A percentile compares a stretch with the other conserved stretches of the same genome.
These are phyloP conservation scores for Adrianichthys oophorus DNA, from an alignment of 2,797 vertebrate species.

Conservation along the genomic window DNA sequence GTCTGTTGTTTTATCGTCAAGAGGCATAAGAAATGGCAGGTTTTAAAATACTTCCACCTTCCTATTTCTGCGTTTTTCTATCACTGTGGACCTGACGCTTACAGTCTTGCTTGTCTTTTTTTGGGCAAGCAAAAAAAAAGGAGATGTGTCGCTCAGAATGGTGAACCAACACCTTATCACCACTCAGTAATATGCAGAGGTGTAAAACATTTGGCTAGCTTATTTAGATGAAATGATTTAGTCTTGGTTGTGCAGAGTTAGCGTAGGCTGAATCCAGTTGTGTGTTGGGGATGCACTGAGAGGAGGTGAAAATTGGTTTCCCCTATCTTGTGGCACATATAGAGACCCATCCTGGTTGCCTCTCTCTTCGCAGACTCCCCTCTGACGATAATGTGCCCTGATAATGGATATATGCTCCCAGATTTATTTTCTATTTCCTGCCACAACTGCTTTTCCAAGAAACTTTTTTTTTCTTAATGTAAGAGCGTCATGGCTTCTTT, in stretches of 20 bases:
- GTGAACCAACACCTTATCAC: constrained; percentile 69
- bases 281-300: constrained; percentile 55
- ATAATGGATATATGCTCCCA: constrained; percentile 78
- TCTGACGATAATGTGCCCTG: constrained; percentile 69
- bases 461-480: constrained; percentile 57
- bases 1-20: constrained; percentile 75
- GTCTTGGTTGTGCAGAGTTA: constrained; percentile 62
- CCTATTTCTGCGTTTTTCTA: constrained; percentile 54
- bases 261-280: constrained; percentile 66
- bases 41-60: constrained; percentile 65
- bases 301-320: constrained; percentile 78
- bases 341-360: constrained; percentile 63
- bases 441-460: constrained; percentile 66
- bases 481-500: constrained; percentile 59
- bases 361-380: constrained; percentile 61
- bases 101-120: constrained; percentile 51
- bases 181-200: constrained; percentile 73
- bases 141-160: constrained; percentile 51
- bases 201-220: constrained; percentile 80
- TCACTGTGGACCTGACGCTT: constrained; percentile 50
- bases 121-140: constrained; percentile 38
- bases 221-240: constrained; percentile 81
- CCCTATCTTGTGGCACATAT: constrained; percentile 73
- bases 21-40: constrained; percentile 65
- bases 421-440: constrained; percentile 80